These are phyloP conservation scores for Cotesia congregata DNA, from an alignment of 2,888 invertebrate species.

Conservation along the genomic window DNA sequence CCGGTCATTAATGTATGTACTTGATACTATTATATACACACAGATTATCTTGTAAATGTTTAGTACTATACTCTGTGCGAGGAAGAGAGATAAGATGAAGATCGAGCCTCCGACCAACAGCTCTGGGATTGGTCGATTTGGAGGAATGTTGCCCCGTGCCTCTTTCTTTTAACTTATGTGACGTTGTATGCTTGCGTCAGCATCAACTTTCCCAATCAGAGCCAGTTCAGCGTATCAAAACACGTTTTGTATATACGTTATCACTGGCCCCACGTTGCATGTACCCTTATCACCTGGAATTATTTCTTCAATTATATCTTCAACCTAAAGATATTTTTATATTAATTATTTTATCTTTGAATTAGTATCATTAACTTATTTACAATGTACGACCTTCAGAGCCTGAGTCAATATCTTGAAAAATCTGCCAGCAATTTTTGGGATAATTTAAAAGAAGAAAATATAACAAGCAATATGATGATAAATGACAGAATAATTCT, in stretches of 20 bases:
- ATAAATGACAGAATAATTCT: constrained; percentile 32
- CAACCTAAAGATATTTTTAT: too few relatives aligned
- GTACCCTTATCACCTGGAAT: neutral
- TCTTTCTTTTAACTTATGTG: neutral
- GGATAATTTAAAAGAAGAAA: neutral
- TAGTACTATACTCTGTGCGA: constrained; percentile 1
- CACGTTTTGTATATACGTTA: neutral
- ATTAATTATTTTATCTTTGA: too few relatives aligned
- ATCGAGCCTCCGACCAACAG: constrained; percentile 27
- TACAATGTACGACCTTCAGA: too few relatives aligned
- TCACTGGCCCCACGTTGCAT: constrained; percentile 5
- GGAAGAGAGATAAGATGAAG: constrained; percentile 20
- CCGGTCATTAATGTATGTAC: neutral
- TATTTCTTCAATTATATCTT: neutral
- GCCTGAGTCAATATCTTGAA: too few relatives aligned
- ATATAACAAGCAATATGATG: neutral
- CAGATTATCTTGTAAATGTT: too few relatives aligned
- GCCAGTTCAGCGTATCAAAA: constrained; percentile 1
- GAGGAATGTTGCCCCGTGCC: constrained; percentile 4
- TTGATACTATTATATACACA: neutral
- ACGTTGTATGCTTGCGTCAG: neutral
- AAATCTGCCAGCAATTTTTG: neutral
- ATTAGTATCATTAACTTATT: too few relatives aligned
- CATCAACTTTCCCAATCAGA: constrained; percentile 18
- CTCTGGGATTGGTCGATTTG: constrained; percentile 21